A percentile compares a stretch with the other conserved stretches of the same genome.
phyloP scores from a whole-genome alignment of 2,888 invertebrate species.

The Pollenia amentaria region DNA sequence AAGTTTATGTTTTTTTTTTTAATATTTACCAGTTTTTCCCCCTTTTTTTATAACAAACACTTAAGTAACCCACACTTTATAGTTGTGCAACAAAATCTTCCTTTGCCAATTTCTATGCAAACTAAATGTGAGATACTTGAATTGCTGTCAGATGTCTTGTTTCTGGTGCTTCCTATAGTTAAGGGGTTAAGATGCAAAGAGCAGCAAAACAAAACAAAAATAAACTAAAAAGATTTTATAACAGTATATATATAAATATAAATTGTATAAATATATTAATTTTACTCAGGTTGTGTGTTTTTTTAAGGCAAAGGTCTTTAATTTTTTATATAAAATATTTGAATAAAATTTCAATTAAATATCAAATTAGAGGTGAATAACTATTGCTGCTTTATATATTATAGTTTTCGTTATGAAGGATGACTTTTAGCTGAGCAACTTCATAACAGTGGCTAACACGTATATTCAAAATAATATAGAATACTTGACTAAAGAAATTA shows the following conservation, averaged over 20 bases:
- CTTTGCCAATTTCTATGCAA: neutral
- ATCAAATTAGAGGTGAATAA: too few species aligned
- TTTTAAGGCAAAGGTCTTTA: neutral
- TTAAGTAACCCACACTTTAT: slow-evolving; percentile 41
- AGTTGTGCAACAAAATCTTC: slow-evolving; percentile 37
- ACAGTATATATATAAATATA: too few species aligned
- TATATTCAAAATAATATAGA: too few species aligned
- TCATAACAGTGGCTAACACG: too few species aligned
- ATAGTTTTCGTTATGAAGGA: too few species aligned
- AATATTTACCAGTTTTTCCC: slow-evolving; percentile 55
- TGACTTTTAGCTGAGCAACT: too few species aligned
- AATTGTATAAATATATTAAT: neutral
- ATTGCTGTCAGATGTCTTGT: slow-evolving; percentile 60
- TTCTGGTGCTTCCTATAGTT: slow-evolving; percentile 10
- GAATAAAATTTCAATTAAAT: too few species aligned
- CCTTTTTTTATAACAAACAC: slow-evolving; percentile 53
- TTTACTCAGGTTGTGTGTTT: slow-evolving; percentile 9
- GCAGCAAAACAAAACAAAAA: neutral
- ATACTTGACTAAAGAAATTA: too few species aligned
- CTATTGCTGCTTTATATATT: too few species aligned
- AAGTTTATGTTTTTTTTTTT: slow-evolving; percentile 63
- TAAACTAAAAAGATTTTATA: slow-evolving; percentile 22
- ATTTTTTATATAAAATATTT: neutral
- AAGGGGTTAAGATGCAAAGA: slow-evolving; percentile 18
- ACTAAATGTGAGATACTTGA: slow-evolving; percentile 31